Percentiles rank a stretch among this genome's conserved stretches.
These are phyloP conservation scores for Cantharis lateralis DNA, from an alignment of 2,888 invertebrate species.

Conservation along the genomic window DNA sequence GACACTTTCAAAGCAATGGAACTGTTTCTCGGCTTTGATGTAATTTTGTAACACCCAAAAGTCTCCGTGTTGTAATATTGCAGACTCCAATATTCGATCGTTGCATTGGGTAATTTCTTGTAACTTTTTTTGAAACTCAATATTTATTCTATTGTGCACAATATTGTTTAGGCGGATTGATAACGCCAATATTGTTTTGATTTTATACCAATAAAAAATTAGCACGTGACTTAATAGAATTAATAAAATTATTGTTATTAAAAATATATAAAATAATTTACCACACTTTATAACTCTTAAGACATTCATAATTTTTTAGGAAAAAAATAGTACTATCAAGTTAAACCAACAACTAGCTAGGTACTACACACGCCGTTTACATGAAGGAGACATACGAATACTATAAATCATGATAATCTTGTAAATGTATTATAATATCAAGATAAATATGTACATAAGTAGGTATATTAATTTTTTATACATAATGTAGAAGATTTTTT, in stretches of 20 bases:
- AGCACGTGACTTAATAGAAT: background rate
- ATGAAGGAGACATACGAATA: background rate
- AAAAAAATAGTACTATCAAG: background rate
- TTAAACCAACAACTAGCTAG: background rate
- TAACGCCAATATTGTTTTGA: background rate
- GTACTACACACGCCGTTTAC: background rate
- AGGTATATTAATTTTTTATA: no score
- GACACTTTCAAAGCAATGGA: constrained; percentile 63
- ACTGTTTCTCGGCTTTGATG: constrained; percentile 56
- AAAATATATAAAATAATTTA: background rate
- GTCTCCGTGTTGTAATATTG: constrained; percentile 33
- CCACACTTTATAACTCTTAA: background rate
- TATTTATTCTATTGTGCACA: background rate
- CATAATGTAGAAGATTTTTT: no score
- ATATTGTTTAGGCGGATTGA: background rate
- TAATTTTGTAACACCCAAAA: constrained; percentile 69
- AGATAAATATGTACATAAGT: background rate
- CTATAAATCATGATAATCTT: background rate
- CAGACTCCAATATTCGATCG: constrained; percentile 21
- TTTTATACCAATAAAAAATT: background rate
- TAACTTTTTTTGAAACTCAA: background rate
- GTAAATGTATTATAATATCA: background rate
- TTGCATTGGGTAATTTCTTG: constrained; percentile 19
- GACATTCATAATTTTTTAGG: background rate
- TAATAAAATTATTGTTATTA: background rate